A percentile compares a stretch with the other conserved stretches of the same genome.
phyloP scores from a whole-genome alignment of 1,140 invertebrate species.

The Schlechtendalia chinensis region DNA sequence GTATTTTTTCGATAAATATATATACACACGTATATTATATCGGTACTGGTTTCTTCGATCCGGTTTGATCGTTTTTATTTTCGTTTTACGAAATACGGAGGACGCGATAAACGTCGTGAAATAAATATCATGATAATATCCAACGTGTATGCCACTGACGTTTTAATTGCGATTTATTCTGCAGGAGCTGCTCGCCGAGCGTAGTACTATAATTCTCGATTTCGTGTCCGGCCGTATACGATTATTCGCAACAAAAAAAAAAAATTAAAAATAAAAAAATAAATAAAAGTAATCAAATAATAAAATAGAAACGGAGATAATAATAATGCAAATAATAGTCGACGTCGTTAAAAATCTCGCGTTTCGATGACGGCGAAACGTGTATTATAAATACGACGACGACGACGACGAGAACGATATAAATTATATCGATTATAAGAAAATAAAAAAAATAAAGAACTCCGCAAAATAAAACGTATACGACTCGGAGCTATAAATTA shows the following conservation, averaged over 20 bases:
- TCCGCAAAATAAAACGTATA: too few relatives aligned
- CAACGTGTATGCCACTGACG: background rate
- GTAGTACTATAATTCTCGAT: too few relatives aligned
- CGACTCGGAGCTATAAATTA: too few relatives aligned
- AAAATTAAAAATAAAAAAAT: too few relatives aligned
- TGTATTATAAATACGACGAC: background rate
- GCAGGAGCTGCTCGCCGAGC: too few relatives aligned
- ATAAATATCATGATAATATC: background rate
- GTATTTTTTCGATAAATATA: background rate
- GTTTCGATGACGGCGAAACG: background rate
- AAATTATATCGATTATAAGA: conserved; percentile 14
- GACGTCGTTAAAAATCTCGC: background rate
- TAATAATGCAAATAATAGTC: background rate
- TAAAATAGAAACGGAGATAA: background rate
- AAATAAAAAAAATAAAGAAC: too few relatives aligned
- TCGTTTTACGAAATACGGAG: too few relatives aligned
- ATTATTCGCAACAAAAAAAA: too few relatives aligned
- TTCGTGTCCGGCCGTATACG: too few relatives aligned
- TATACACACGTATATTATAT: background rate
- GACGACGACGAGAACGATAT: background rate
- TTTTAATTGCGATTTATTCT: conserved; percentile 22
- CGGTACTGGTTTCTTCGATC: conserved; percentile 29
- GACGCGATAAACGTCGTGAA: background rate
- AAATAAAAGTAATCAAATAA: too few relatives aligned
- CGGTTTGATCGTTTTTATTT: background rate